Evolutionary conservation across 1,140 invertebrate species (phyloP), one percentile per base, ranked within the genome.

Genomic region (Venturia canescens): DNA sequence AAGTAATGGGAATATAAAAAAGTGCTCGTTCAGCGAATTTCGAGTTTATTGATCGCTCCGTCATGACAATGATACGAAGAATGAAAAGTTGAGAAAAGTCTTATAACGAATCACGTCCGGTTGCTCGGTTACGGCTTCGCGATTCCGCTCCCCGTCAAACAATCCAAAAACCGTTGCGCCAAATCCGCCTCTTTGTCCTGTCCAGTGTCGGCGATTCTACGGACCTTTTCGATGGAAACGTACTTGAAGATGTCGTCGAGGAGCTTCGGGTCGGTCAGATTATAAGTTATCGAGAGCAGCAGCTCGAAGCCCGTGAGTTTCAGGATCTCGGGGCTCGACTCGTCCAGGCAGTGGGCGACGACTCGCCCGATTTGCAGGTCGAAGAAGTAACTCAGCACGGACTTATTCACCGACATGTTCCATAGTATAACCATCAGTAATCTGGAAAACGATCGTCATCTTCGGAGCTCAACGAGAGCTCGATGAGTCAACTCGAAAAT

Each of bases 391-490:
- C 80, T 70, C 13, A 90, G 72, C 2, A 90, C 91, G 31, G 78
- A 80, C 63, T 88, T 82, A 76, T 90, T 90, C 44, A 91, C 85
- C 50, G 90, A 90, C 6, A 92, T 83, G 75, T 92, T 92, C 79
- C 90, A 91, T 53, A 92, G 78, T 29, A 87, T 87, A 83, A 89
- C 88, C 31, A 92, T 53, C 57, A 91, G 84, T 71, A 90, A 83
- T 81, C 91, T 92, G 82, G 2, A 86, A 86, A 27, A 44, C 67
- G 34, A 76, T 74, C 15, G 11, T 53, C n/a, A 18, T 23, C 53
- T n/a, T 9, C 21, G 21, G 16, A 57, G 21, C 6, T n/a, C 18
- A 53, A 13, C 11, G n/a, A 3, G n/a, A n/a, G n/a, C n/a, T n/a
- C n/a, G n/a, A n/a, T n/a, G n/a, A n/a, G n/a, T n/a, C n/a, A n/a